phyloP scores from a whole-genome alignment of 2,888 invertebrate species.

The Psylliodes chrysocephalus region DNA sequence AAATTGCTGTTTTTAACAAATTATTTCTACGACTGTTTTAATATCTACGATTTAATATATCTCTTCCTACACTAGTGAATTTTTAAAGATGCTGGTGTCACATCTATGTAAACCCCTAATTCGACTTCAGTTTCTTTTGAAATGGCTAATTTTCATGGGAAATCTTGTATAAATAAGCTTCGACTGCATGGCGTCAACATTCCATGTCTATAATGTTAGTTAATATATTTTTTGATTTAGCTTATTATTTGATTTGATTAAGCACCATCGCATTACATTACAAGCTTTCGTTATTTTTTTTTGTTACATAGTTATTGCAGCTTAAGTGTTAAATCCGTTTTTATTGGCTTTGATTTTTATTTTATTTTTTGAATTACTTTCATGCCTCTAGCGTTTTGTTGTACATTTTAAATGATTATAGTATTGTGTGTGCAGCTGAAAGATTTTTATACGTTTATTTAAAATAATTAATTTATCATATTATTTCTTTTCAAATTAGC shows the following conservation, averaged over 20 bases:
- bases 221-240: conserved; percentile 12
- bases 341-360: conserved; percentile 50
- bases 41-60: too few species aligned
- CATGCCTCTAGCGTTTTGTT: conserved; percentile 12
- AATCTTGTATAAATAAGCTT: not conserved
- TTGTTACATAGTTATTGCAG: conserved; percentile 43
- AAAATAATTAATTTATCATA: not conserved
- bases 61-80: too few species aligned
- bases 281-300: conserved; percentile 24
- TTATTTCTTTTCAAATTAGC: too few species aligned
- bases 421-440: too few species aligned
- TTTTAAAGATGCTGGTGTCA: too few species aligned
- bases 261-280: conserved; percentile 26
- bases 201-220: too few species aligned
- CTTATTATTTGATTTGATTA: conserved; percentile 33
- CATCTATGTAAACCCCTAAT: too few species aligned
- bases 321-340: conserved; percentile 54
- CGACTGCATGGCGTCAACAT: conserved; percentile 21
- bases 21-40: too few species aligned
- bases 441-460: not conserved
- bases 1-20: too few species aligned
- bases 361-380: conserved; percentile 27
- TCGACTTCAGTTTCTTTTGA: too few species aligned
- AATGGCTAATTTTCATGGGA: not conserved
- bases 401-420: too few species aligned